Base-by-base conservation (phyloP, 2,888 invertebrate species). In the Tetranychus truncatus region DNA sequence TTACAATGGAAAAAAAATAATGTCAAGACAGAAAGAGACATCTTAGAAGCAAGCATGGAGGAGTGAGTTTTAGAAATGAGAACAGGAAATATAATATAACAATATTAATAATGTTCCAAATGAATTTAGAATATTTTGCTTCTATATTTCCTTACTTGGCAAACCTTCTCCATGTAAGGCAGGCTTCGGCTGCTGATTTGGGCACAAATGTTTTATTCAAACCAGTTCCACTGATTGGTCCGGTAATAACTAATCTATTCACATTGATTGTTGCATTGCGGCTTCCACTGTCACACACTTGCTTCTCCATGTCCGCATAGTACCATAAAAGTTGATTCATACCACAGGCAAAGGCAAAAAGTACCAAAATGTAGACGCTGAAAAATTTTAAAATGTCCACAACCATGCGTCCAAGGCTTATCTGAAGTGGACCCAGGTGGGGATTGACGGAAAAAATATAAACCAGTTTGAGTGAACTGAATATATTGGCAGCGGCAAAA, bases 401-500 rank as follows among this genome's bases (percentile, higher is more conserved):
- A 71, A 87, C 85, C 87, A 87, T 87, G 75, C 87, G 82, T 71
- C 86, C 86, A 46, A 87, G 82, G 7, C 86, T 86, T 71, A 87
- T 87, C 81, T 87, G 87, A 75, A 87, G 82, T 15, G 87, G 87
- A 66, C 87, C 87, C 79, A 87, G 81, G 81, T 87, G 86, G 15
- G 87, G 86, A 81, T 87, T 87, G 77, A 87, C 85, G 21, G 87
- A 87, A 81, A 87, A 87, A 77, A 87, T 87, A 82, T 87, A 86
- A 76, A 87, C 87, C 77, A 87, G 82, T 82, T 87, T 87, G 77
- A 87, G 82, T 18, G 86, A 86, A 80, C 85, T 82, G 83, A 91
- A 93, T 84, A 97, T 97, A 85, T 97, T 99, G 78, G 97, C 97
- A 21, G 96, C 95, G 20, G 97, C 96, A 85, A 97, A 97, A 75